phyloP scores from a whole-genome alignment of 92 coral and sea anemone genomes.

The Epizoanthus fatuus region DNA sequence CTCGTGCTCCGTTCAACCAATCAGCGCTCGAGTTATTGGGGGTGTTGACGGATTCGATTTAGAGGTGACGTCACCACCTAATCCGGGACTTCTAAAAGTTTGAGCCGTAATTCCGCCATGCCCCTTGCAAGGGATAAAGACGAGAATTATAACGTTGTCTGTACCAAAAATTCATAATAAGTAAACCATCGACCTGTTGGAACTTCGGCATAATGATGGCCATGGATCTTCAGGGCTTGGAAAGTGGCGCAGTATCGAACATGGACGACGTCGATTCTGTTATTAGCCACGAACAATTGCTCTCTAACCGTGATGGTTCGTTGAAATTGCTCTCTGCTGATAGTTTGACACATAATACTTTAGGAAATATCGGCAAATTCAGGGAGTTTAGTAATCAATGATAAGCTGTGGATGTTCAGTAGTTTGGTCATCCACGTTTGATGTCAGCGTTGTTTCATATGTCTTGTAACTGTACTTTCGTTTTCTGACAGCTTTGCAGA shows the following conservation, averaged over 20 bases:
- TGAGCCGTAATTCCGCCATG: slow-evolving; percentile 66
- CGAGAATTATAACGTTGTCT: slow-evolving; percentile 9
- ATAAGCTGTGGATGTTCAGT: background rate
- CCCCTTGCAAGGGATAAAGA: slow-evolving; percentile 52
- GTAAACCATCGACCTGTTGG: background rate
- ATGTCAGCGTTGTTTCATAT: slow-evolving; percentile 7
- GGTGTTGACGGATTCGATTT: slow-evolving; percentile 43
- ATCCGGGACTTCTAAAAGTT: slow-evolving; percentile 63
- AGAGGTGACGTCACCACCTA: slow-evolving; percentile 63
- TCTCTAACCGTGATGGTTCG: slow-evolving; percentile 90
- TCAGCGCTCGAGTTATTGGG: background rate
- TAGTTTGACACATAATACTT: slow-evolving; percentile 39
- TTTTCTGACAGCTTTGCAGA: slow-evolving; percentile 84
- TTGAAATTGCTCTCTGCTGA: slow-evolving; percentile 24
- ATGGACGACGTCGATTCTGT: slow-evolving; percentile 33
- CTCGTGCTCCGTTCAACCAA: background rate
- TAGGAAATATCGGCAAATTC: background rate
- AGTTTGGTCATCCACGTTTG: slow-evolving; percentile 2
- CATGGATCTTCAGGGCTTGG: slow-evolving; percentile 36
- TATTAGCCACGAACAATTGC: slow-evolving; percentile 83
- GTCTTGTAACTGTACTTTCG: slow-evolving; percentile 23
- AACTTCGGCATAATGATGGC: slow-evolving; percentile 33
- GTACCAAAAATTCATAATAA: slow-evolving; percentile 26
- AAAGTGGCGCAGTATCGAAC: slow-evolving; percentile 5
- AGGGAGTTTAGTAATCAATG: background rate